Evolutionary conservation across 2,797 vertebrate species (phyloP).

Genomic region (Selene dorsalis): DNA sequence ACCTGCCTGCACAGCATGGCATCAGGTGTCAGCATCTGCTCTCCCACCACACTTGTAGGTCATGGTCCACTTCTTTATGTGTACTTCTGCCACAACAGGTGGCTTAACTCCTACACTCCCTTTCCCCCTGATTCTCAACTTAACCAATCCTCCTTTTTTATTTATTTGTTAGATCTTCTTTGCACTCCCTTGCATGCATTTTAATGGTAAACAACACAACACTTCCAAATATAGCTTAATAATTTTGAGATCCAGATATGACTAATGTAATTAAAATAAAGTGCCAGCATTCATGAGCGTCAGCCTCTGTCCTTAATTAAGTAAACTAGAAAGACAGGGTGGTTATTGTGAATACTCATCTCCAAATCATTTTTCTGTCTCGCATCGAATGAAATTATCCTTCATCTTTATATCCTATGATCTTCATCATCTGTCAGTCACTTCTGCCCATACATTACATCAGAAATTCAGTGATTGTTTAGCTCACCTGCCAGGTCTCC

Average conservation of each 20-base stretch:
- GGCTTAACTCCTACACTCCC: not conserved
- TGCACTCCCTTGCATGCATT: not conserved
- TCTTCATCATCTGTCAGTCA: not conserved
- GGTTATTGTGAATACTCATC: not conserved
- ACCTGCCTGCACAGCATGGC: not conserved
- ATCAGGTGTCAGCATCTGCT: not conserved
- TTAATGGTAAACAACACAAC: not conserved
- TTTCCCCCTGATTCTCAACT: not conserved
- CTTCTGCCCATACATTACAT: not conserved
- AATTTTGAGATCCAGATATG: not conserved
- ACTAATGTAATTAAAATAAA: constrained; percentile 19
- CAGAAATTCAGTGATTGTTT: not conserved
- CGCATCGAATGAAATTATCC: not conserved
- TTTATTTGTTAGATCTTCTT: not conserved
- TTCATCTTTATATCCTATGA: not conserved
- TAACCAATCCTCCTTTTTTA: too few relatives aligned
- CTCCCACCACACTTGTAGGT: not conserved
- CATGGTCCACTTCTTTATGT: not conserved
- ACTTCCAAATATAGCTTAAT: not conserved
- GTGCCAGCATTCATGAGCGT: not conserved
- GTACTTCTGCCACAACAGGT: not conserved
- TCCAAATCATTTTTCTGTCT: constrained; percentile 20
- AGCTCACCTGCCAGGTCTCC: not conserved
- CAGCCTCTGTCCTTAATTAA: not conserved
- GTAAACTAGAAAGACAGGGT: not conserved